Percentiles rank a stretch among this genome's conserved stretches.
Evolutionary conservation across 2,113 vertebrate genomes (phyloP).

Genomic region (Myotis davidii): DNA sequence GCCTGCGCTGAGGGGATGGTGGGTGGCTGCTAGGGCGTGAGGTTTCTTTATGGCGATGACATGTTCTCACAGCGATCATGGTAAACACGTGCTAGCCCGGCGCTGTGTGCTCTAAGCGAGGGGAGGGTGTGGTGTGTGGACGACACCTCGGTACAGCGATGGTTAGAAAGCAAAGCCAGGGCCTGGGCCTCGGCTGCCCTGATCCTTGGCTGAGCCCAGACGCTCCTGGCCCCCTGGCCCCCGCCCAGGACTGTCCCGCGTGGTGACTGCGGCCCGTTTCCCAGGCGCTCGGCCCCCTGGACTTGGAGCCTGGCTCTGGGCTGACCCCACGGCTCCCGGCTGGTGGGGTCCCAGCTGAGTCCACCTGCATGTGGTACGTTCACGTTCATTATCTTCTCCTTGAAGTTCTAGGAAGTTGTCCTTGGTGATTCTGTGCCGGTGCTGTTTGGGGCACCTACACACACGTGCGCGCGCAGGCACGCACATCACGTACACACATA

Average conservation of each 20-base stretch:
- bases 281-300: neutral
- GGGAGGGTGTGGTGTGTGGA: no score
- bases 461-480: no score
- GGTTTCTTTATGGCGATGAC: no score
- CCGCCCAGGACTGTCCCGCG: neutral
- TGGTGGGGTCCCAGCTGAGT: neutral
- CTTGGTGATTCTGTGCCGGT: neutral
- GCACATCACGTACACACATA: no score
- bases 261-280: neutral
- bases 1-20: no score
- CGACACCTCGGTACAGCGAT: no score
- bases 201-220: neutral
- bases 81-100: no score
- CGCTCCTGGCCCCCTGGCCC: neutral
- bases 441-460: neutral
- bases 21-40: no score
- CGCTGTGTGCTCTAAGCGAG: no score
- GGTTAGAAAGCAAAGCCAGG: no score
- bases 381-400: fast-evolving
- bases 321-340: fast-evolving
- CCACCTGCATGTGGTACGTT: fast-evolving
- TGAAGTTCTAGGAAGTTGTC: no score
- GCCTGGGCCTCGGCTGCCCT: neutral
- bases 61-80: no score
- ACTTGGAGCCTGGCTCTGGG: neutral